Evolutionary conservation across 2,888 invertebrate genomes (phyloP), one percentile per base, ranked within the genome.

Genomic region (Phaedon cochleariae): DNA sequence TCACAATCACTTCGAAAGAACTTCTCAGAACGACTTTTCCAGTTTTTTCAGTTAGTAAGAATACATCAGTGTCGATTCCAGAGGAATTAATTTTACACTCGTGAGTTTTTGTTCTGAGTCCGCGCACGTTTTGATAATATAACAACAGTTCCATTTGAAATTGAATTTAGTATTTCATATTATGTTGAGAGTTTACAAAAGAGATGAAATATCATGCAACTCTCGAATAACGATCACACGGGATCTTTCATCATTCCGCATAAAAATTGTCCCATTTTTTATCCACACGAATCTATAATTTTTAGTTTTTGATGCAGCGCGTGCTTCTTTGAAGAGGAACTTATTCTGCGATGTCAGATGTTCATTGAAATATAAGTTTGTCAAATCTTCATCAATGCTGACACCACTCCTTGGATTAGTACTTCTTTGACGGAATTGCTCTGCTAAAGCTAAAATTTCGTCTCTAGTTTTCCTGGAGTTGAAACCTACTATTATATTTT

Each of bases 71-170:
- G 29, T 52, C 52, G 26, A 18, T 29, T 52, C 31, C 31, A 26
- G 29, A 15, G 52, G 52, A 52, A 52, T 52, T 52, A 5, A 52
- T 52, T 52, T 31, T 15, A 31, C 52, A 52, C 31, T 31, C 15
- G 52, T 52, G 52, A 52, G 31, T 29, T 52, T 7, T 52, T 26
- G 52, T 52, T 52, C 31, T 3, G 0, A 52, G 52, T 52, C 52
- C 52, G 52, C 52, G 29, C 31, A 52, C 31, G 52, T 29, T 52
- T 52, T 52, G 52, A 26, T 52, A 52, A 26, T 52, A 52, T 29
- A 52, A 52, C 29, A 18, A 26, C 52, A 52, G 52, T 26, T 52
- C 52, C 52, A 51, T 51, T 6, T 12, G 10, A n/a, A 12, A 52
- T 52, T 17, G 18, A 52, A 18, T 52, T 26, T 29, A 29, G 1